Base-by-base conservation (phyloP, 2,888 invertebrate species). In the Frankliniella fusca region DNA sequence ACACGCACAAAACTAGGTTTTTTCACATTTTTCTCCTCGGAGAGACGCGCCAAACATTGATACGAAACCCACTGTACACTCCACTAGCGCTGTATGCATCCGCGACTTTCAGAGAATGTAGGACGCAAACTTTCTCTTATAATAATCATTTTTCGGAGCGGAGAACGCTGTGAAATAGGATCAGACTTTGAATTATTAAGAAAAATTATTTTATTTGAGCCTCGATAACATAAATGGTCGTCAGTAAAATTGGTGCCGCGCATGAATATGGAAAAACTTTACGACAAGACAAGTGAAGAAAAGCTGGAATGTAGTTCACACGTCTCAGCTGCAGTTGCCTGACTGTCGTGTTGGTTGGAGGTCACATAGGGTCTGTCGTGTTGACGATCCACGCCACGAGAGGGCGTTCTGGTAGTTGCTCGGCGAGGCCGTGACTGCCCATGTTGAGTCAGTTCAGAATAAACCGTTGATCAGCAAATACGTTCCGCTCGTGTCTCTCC, bases 1-100 rank as follows among this genome's bases (percentile, higher is more conserved):
- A 23, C 76, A 82, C 65, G 54, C 80, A 82, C 61, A 82, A 82
- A 81, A 70, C 76, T 50, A 70, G 65, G 38, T 50, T 82, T 81
- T 82, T 82, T 79, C 70, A 70, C 61, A 70, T 80, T 54, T 81
- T 82, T 49, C 61, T 38, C 49, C 48, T 76, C 48, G 81, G 83
- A 82, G 83, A 83, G 83, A 83, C 83, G 83, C 83, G 83, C 83
- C 83, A 83, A 83, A 83, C 83, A 83, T 76, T 76, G 70, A 76
- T 76, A 76, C 70, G 70, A 76, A 76, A 76, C 27, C 70, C 70
- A 76, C 70, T 27, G 70, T 76, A 76, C 70, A 23, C 70, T 76
- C 70, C 10, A 76, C 70, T 76, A 12, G 82, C 61, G 65, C 81
- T 81, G 81, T 83, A 82, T 38, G 81, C 81, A 70, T 82, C 70